Conservation (phyloP, 2,888 invertebrate genomes). For the Cybosia mesomella region DNA sequence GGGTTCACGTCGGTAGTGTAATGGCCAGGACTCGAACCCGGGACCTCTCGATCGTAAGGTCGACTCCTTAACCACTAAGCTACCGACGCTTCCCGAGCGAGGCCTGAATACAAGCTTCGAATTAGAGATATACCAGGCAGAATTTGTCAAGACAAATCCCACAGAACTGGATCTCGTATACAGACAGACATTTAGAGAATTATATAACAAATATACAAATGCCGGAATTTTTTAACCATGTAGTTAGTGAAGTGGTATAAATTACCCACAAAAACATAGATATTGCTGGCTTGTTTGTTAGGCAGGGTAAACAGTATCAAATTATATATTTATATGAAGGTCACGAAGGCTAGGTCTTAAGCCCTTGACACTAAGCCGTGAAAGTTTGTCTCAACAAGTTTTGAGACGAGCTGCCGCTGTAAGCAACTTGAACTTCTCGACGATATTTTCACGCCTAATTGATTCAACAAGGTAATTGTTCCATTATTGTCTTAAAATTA, state of each 20-base stretch:
- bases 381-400: slow-evolving; percentile 5
- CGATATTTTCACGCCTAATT: background rate
- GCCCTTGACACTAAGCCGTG: background rate
- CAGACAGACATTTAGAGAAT: too few relatives aligned
- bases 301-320: background rate
- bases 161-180: too few relatives aligned
- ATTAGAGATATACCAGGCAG: too few relatives aligned
- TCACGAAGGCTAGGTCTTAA: background rate
- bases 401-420: background rate
- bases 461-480: background rate
- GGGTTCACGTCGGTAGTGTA: too few relatives aligned
- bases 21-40: too few relatives aligned
- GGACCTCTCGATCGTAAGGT: too few relatives aligned
- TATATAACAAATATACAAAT: too few relatives aligned
- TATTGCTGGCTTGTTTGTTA: background rate
- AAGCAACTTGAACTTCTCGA: background rate
- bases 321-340: slow-evolving; percentile 13
- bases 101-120: too few relatives aligned
- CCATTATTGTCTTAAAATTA: background rate
- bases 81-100: too few relatives aligned
- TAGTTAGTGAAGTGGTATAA: background rate
- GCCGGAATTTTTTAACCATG: too few relatives aligned
- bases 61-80: too few relatives aligned
- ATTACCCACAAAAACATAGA: background rate
- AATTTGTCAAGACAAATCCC: too few relatives aligned